Evolutionary conservation across 2,888 invertebrate genomes (phyloP).

Genomic region (Pardosa pseudoannulata): DNA sequence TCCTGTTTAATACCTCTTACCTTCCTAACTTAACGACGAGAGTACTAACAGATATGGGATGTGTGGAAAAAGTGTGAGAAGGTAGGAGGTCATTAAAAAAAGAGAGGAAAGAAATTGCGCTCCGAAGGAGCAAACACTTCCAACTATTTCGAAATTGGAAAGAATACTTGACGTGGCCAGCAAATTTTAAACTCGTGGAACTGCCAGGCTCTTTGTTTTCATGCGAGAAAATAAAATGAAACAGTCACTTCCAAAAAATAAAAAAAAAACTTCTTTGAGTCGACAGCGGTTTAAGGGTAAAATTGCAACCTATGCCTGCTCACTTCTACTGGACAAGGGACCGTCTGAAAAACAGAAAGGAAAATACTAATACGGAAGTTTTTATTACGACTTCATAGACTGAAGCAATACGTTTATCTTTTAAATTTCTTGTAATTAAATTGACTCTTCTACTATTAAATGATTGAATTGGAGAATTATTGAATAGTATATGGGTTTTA

Average conservation of each 20-base stretch:
- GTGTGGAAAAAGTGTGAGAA: conserved; percentile 8
- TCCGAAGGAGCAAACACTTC: conserved; percentile 65
- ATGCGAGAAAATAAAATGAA: conserved; percentile 65
- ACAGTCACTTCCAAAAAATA: conserved; percentile 57
- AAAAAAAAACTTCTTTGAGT: conserved; percentile 46
- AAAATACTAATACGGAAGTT: no score
- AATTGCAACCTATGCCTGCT: conserved; percentile 63
- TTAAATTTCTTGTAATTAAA: no score
- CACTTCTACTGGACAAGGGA: conserved; percentile 38
- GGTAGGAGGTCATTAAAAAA: conserved; percentile 67
- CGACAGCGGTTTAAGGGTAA: conserved; percentile 65
- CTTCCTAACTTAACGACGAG: not conserved
- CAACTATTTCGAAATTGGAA: conserved; percentile 72
- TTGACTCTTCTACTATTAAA: no score
- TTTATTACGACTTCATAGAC: no score
- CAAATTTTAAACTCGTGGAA: conserved; percentile 64
- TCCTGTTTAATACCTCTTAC: conserved; percentile 48
- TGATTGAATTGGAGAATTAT: no score
- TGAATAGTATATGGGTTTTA: no score
- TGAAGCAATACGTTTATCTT: no score
- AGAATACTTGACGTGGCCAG: conserved; percentile 65
- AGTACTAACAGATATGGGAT: conserved; percentile 19
- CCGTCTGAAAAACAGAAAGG: conserved; percentile 1
- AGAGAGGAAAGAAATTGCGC: conserved; percentile 23
- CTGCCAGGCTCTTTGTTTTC: conserved; percentile 59